Evolutionary conservation across 2,888 invertebrate genomes (phyloP), one percentile per base, ranked within the genome.

Genomic region (Drosophila melanosoma): DNA sequence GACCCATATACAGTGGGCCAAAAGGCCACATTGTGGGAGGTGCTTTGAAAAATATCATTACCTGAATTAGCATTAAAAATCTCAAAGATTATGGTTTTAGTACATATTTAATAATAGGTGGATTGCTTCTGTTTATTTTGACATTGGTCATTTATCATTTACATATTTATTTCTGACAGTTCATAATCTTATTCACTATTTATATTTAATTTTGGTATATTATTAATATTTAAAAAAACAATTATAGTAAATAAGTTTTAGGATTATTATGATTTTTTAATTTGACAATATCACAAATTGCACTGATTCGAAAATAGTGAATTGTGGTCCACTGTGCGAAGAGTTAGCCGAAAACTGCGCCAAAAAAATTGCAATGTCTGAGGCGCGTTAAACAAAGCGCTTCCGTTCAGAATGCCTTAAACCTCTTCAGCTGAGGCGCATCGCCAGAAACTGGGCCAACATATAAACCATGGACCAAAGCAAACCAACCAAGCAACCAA

Each of bases 381-480:
- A 79, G 78, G 73, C 84, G 83, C 82, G 84, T 83, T 82, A 83
- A 81, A 83, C 83, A 83, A 83, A 83, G 83, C 83, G 79, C 83
- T 83, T 83, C 84, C 83, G 83, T 84, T 84, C 78, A 76, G 79
- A 78, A 76, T 77, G 69, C 69, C 79, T 74, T 69, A 64, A 69
- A 75, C 65, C 69, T 45, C 51, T 68, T 59, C 57, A 49, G 64
- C 60, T 63, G 64, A 62, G 69, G 53, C 69, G 64, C 71, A 77
- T 68, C 70, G 58, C 60, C 58, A 45, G 74, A 69, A 83, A 81
- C 84, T 83, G 78, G 84, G 83, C 72, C 84, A 84, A 65, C 73
- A 71, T 61, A 74, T 75, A 80, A 78, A 83, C 78, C 88, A 83
- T 81, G 79, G 79, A 80, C 78, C 80, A 82, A 67, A 60, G 45